Conservation (phyloP, 2,113 vertebrate genomes). For the Zosterops borbonicus region DNA sequence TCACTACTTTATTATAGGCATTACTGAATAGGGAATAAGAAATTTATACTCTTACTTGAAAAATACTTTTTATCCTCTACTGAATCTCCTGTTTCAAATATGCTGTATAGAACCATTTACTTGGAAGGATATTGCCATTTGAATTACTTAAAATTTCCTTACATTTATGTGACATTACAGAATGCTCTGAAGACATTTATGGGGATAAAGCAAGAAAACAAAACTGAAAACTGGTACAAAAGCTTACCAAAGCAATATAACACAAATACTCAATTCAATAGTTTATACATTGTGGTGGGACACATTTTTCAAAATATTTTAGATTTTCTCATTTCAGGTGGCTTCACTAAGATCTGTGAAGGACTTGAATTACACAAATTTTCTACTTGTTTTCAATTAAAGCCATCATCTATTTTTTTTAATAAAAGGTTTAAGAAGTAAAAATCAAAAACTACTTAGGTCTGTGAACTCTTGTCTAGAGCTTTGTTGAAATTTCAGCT, state of each 20-base stretch:
- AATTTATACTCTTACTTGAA: neutral
- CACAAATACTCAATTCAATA: neutral
- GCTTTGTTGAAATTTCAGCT: neutral
- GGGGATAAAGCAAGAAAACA: neutral
- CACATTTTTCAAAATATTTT: neutral
- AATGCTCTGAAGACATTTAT: neutral
- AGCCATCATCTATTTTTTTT: neutral
- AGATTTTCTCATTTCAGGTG: neutral
- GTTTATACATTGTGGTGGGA: neutral
- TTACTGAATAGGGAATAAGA: neutral
- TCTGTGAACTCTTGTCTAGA: neutral
- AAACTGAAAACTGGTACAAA: neutral
- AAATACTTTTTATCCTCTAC: neutral
- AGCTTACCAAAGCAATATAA: neutral
- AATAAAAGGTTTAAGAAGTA: neutral
- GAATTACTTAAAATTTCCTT: neutral
- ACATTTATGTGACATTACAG: neutral
- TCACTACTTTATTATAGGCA: neutral
- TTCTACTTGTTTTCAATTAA: neutral
- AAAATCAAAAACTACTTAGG: neutral
- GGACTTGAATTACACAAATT: neutral
- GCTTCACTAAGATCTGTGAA: neutral
- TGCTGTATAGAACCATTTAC: neutral
- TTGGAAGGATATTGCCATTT: neutral
- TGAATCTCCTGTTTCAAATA: neutral